Conservation (phyloP, 2,113 vertebrate genomes). For the Labeo catla region DNA sequence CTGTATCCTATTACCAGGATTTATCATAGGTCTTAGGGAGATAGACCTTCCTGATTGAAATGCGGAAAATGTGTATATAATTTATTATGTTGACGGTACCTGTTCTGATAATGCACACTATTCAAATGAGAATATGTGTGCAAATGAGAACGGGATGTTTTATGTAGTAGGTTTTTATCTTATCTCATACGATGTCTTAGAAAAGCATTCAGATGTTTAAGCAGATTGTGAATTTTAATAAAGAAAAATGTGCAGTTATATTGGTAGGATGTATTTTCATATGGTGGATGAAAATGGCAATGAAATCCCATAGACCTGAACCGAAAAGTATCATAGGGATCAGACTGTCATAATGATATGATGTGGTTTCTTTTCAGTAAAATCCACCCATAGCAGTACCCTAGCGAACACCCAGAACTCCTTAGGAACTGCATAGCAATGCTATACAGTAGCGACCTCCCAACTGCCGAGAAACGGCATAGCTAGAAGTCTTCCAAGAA, state of each 20-base stretch:
- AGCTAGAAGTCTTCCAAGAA: neutral
- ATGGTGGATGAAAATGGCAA: neutral
- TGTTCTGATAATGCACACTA: constrained; percentile 15
- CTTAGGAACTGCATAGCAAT: neutral
- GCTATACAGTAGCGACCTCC: neutral
- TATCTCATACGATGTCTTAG: neutral
- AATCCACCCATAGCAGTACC: neutral
- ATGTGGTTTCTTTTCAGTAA: neutral
- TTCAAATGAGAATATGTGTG: no score
- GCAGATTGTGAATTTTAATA: neutral
- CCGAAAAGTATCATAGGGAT: neutral
- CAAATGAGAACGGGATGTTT: neutral
- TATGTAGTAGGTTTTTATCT: neutral
- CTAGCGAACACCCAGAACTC: neutral
- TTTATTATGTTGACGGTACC: constrained; percentile 21
- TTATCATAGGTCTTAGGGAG: constrained; percentile 41
- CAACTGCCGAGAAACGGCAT: neutral
- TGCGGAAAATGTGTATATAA: neutral
- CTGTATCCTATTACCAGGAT: constrained; percentile 54
- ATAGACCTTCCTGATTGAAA: constrained; percentile 32
- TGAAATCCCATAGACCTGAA: neutral
- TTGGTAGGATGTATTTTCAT: neutral
- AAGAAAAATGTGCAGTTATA: neutral
- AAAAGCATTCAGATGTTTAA: neutral
- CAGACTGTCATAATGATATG: neutral